Evolutionary conservation across 2,888 invertebrate genomes (phyloP).

Genomic region (Hesperia comma): DNA sequence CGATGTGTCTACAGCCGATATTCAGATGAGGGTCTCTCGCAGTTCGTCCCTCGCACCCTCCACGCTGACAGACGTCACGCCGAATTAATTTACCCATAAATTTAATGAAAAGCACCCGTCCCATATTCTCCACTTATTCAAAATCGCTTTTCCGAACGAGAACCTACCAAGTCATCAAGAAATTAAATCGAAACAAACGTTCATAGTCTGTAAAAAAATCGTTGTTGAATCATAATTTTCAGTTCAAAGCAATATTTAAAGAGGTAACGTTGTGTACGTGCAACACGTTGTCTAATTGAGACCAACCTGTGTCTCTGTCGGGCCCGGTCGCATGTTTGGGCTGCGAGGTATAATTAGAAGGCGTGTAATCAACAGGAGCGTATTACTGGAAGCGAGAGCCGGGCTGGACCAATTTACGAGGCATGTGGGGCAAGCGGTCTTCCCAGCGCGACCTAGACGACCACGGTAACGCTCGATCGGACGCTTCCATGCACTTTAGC

Average conservation of each 20-base stretch:
- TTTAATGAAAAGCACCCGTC: constrained; percentile 50
- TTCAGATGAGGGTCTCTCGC: constrained; percentile 22
- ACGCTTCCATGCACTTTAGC: constrained; percentile 37
- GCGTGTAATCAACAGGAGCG: constrained; percentile 78
- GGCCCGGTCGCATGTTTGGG: too few relatives aligned
- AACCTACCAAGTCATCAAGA: background rate
- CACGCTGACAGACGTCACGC: constrained; percentile 53
- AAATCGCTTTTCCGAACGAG: constrained; percentile 15
- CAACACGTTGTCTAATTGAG: too few relatives aligned
- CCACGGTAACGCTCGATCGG: constrained; percentile 62
- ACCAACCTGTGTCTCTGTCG: too few relatives aligned
- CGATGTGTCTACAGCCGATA: background rate
- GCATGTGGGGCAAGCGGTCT: constrained; percentile 90
- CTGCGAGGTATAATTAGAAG: constrained; percentile 12
- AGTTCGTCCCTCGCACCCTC: constrained; percentile 37
- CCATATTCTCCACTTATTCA: constrained; percentile 16
- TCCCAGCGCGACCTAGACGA: constrained; percentile 66
- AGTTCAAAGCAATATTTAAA: too few relatives aligned
- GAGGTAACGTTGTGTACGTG: too few relatives aligned
- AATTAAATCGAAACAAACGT: too few relatives aligned
- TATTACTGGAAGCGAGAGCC: constrained; percentile 91
- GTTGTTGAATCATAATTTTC: too few relatives aligned
- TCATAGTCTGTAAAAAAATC: too few relatives aligned
- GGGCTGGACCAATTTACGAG: constrained; percentile 91
- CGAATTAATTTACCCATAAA: constrained; percentile 51